Percentiles rank a stretch among this genome's conserved stretches.
These are phyloP conservation scores for Drosophila yooni DNA, from an alignment of 2,888 invertebrate genomes.

Conservation along the genomic window DNA sequence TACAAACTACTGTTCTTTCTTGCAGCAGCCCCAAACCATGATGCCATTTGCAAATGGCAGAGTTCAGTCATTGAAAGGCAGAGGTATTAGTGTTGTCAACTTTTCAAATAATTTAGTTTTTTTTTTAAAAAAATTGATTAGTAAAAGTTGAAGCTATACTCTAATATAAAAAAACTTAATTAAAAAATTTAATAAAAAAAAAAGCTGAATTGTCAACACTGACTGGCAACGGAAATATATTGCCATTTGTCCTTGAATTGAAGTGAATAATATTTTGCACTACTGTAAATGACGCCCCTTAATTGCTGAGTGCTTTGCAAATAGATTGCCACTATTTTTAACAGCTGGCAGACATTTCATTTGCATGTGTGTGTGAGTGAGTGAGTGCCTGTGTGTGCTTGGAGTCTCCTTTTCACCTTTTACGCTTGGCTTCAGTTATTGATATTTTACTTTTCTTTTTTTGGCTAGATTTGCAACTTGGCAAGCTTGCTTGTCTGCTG, in stretches of 20 bases:
- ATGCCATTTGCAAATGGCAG: constrained; percentile 58
- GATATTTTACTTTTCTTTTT: constrained; percentile 31
- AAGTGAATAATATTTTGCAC: constrained; percentile 63
- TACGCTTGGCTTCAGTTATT: constrained; percentile 49
- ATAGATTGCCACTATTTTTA: constrained; percentile 33
- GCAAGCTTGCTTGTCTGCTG: constrained; percentile 40
- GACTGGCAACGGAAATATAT: constrained; percentile 15
- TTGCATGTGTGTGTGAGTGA: constrained; percentile 27
- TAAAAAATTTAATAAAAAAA: background rate
- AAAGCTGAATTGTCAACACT: background rate
- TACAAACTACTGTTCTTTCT: constrained; percentile 17
- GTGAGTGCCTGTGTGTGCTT: constrained; percentile 14
- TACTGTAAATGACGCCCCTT: constrained; percentile 11
- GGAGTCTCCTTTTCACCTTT: constrained; percentile 28
- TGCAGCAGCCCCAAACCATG: background rate
- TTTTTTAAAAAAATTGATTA: background rate
- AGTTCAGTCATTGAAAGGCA: constrained; percentile 52
- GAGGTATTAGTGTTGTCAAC: background rate
- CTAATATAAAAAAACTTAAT: background rate
- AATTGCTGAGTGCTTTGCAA: constrained; percentile 50
- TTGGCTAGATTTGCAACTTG: constrained; percentile 55
- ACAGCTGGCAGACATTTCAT: constrained; percentile 32
- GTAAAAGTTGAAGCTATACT: background rate
- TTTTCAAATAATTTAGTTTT: background rate
- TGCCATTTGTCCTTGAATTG: constrained; percentile 63